phyloP scores from a whole-genome alignment of 1,140 invertebrate species.

The Hyles vespertilio region DNA sequence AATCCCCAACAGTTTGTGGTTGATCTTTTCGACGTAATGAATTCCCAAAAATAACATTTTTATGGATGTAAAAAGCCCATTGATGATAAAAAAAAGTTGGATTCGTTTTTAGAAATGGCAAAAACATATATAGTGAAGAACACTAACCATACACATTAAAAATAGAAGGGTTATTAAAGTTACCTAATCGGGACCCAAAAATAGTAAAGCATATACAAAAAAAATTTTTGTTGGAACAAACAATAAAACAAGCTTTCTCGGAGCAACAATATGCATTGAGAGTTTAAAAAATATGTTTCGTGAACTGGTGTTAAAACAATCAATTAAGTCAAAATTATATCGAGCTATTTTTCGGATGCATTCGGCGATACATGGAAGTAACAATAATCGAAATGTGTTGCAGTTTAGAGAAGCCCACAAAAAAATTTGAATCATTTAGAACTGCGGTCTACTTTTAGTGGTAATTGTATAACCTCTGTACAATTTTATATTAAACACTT shows the following conservation, averaged over 20 bases:
- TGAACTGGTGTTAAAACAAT: conserved; percentile 13
- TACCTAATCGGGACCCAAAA: not conserved
- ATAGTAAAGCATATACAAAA: conserved; percentile 17
- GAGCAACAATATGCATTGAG: conserved; percentile 22
- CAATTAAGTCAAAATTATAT: conserved; percentile 24
- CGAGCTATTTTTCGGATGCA: conserved; percentile 24
- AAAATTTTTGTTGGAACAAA: conserved; percentile 13
- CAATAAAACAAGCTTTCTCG: conserved; percentile 24
- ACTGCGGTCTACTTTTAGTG: conserved; percentile 16
- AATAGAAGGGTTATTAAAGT: conserved; percentile 12
- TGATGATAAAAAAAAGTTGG: conserved; percentile 8
- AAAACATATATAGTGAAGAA: conserved; percentile 22
- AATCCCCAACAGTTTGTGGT: conserved; percentile 2
- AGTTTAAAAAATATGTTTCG: conserved; percentile 16
- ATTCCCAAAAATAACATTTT: conserved; percentile 11
- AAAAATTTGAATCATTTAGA: conserved; percentile 22
- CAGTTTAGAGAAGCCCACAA: conserved; percentile 12
- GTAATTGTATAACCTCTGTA: conserved; percentile 27
- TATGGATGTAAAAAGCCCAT: conserved; percentile 19
- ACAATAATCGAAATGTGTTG: conserved; percentile 24
- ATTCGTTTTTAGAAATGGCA: conserved; percentile 14
- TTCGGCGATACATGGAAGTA: conserved; percentile 10
- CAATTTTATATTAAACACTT: conserved; percentile 16
- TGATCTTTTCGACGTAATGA: conserved; percentile 24
- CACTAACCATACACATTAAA: conserved; percentile 11